These are phyloP conservation scores for Tetrao urogallus DNA, from an alignment of 2,113 vertebrate genomes.

Conservation along the genomic window DNA sequence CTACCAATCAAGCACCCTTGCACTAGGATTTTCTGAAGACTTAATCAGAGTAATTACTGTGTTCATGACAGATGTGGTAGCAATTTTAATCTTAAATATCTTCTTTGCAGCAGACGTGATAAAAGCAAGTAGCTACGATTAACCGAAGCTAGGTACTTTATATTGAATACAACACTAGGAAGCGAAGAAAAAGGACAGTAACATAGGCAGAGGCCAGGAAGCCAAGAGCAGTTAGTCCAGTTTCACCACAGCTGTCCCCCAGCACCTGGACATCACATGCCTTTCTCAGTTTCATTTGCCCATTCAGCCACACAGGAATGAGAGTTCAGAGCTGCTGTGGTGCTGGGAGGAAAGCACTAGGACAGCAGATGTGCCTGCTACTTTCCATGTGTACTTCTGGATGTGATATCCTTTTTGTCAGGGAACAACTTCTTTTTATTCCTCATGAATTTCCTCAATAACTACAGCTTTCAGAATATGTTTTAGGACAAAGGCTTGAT, in stretches of 20 bases:
- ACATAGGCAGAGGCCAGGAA: not conserved
- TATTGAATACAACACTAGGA: not conserved
- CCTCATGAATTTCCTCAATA: slow-evolving; percentile 28
- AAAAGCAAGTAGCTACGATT: not conserved
- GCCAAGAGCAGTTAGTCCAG: not conserved
- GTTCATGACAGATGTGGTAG: not conserved
- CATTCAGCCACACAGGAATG: not conserved
- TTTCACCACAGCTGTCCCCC: not conserved
- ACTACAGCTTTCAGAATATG: slow-evolving; percentile 21
- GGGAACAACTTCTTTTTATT: not conserved
- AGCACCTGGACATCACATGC: not conserved
- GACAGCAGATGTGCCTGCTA: not conserved
- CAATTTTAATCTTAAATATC: not conserved
- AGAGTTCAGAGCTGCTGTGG: not conserved
- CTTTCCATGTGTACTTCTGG: not conserved
- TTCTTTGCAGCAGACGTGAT: not conserved
- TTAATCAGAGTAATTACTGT: accelerated
- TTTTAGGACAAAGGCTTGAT: slow-evolving; percentile 41
- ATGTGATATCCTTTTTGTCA: not conserved
- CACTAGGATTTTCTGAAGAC: not conserved
- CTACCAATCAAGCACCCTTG: not conserved
- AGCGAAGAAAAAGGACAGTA: not conserved
- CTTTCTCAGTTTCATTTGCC: not conserved
- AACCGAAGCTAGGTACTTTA: not conserved
- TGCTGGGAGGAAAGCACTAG: not conserved